phyloP scores from a whole-genome alignment of 1,140 invertebrate species.

The Bicyclus anynana region DNA sequence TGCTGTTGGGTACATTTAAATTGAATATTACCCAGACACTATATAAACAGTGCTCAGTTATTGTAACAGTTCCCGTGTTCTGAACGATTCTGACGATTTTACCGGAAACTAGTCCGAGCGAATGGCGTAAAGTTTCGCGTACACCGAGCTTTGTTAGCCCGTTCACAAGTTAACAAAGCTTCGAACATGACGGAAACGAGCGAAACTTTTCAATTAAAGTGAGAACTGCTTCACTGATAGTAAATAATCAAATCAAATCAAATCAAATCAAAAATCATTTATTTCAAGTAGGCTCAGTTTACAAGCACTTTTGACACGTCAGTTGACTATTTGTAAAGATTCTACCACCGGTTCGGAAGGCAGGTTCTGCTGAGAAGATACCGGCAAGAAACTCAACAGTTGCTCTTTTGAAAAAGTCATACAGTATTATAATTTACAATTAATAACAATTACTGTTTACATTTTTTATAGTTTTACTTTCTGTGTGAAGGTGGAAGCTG shows the following conservation, averaged over 20 bases:
- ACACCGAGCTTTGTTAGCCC: not conserved
- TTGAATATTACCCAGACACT: not conserved
- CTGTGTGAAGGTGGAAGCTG: too few species aligned
- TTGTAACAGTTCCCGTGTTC: conserved; percentile 2
- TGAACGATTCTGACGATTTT: conserved; percentile 8
- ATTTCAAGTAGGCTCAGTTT: too few species aligned
- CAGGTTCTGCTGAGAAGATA: too few species aligned
- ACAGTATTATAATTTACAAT: too few species aligned
- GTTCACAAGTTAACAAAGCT: not conserved
- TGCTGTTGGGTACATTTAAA: not conserved
- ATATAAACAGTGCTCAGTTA: not conserved
- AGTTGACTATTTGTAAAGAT: too few species aligned
- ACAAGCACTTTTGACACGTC: too few species aligned
- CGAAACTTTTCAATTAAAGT: not conserved
- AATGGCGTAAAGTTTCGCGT: conserved; percentile 1
- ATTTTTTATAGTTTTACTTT: too few species aligned
- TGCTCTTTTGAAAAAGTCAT: too few species aligned
- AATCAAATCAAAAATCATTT: not conserved
- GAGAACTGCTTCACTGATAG: not conserved
- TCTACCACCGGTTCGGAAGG: too few species aligned
- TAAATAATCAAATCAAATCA: too few species aligned
- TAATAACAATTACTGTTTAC: too few species aligned
- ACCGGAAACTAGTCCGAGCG: conserved; percentile 9
- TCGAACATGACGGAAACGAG: not conserved
- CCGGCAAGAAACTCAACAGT: too few species aligned